Evolutionary conservation across 2,113 vertebrate species (phyloP).

Genomic region (Conger conger): DNA sequence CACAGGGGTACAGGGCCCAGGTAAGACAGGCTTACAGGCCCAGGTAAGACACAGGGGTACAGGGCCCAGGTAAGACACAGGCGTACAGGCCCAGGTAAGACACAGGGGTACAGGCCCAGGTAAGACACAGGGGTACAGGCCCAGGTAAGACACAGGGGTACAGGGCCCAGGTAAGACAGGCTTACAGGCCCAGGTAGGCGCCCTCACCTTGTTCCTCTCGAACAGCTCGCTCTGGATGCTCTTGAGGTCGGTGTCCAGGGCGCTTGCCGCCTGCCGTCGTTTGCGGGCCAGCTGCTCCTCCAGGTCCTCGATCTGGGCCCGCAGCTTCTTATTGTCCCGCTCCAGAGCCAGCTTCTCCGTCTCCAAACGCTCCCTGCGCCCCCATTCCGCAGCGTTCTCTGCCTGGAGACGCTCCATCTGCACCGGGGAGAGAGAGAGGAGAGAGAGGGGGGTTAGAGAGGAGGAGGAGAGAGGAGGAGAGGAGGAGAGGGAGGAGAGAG

Average conservation of each 20-base stretch:
- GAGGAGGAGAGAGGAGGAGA: not conserved
- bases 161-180: not conserved
- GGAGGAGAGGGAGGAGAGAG: not conserved
- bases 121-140: not conserved
- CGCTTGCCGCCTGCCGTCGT: conserved; percentile 83
- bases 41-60: not conserved
- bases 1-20: not conserved
- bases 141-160: not conserved
- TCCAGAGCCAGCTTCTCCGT: conserved; percentile 94
- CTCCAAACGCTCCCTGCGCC: conserved; percentile 89
- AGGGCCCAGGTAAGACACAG: not conserved
- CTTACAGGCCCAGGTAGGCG: not conserved
- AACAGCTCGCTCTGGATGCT: conserved; percentile 90
- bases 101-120: not conserved
- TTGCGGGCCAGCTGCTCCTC: conserved; percentile 89
- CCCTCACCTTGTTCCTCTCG: conserved; percentile 89
- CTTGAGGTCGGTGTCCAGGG: conserved; percentile 89
- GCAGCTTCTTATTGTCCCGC: conserved; percentile 94
- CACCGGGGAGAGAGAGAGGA: not conserved
- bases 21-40: not conserved
- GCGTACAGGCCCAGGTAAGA: not conserved
- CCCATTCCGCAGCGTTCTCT: conserved; percentile 93
- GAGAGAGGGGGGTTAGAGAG: not conserved
- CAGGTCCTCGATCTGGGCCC: conserved; percentile 88
- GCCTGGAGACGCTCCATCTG: conserved; percentile 97